phyloP scores from a whole-genome alignment of 2,888 invertebrate genomes.

The Eupithecia dodoneata region DNA sequence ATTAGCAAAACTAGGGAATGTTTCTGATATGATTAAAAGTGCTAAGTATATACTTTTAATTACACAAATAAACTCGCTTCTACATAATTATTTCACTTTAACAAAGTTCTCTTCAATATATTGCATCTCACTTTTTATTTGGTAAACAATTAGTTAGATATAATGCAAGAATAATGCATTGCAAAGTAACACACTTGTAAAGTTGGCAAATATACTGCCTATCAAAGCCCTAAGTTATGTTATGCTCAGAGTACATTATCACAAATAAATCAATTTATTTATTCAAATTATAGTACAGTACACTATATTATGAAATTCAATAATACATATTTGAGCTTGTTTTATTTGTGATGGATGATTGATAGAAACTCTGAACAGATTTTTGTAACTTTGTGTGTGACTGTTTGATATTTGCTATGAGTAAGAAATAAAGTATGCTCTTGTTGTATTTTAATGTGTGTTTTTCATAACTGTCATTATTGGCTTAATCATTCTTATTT shows the following conservation, averaged over 20 bases:
- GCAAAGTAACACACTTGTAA: background rate
- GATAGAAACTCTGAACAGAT: background rate
- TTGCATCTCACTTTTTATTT: background rate
- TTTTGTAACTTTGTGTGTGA: constrained; percentile 13
- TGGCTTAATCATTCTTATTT: background rate
- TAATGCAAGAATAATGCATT: background rate
- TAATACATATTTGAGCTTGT: background rate
- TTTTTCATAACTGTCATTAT: background rate
- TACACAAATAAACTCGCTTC: background rate
- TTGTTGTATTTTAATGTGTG: constrained; percentile 16
- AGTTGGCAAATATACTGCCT: background rate
- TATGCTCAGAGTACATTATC: background rate
- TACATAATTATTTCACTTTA: background rate
- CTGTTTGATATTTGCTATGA: constrained; percentile 27
- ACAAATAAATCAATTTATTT: background rate
- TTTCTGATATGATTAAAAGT: background rate
- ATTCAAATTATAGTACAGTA: background rate
- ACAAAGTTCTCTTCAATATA: background rate
- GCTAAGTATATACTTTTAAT: background rate
- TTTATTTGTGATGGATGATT: background rate
- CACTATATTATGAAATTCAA: background rate
- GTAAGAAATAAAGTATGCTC: constrained; percentile 48
- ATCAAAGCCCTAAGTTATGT: background rate
- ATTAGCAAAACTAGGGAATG: background rate
- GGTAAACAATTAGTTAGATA: background rate